These are phyloP conservation scores for Aphodius sticticus DNA, from an alignment of 2,888 invertebrate genomes.

Conservation along the genomic window DNA sequence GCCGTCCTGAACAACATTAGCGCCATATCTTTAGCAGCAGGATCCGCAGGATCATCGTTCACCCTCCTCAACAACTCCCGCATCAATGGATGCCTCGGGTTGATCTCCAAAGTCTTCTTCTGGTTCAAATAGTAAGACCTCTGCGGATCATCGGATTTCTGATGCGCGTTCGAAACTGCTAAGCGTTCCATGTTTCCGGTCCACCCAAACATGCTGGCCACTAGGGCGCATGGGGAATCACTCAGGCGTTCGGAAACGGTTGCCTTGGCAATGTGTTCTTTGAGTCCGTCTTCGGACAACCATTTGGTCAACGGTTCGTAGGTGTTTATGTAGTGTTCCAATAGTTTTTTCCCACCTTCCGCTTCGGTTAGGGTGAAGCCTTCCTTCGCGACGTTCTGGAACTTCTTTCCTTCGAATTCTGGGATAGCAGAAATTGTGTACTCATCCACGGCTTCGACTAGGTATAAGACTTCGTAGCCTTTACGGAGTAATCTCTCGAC, in stretches of 20 bases:
- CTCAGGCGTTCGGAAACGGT: constrained; percentile 87
- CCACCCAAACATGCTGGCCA: constrained; percentile 98
- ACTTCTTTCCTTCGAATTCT: constrained; percentile 98
- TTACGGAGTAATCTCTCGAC: constrained; percentile 92
- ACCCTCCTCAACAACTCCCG: constrained; percentile 88
- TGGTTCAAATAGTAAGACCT: constrained; percentile 89
- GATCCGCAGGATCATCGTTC: constrained; percentile 78
- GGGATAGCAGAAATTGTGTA: constrained; percentile 96
- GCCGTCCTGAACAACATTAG: constrained; percentile 91
- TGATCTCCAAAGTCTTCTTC: constrained; percentile 97
- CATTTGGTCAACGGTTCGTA: constrained; percentile 92
- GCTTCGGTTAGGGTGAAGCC: constrained; percentile 86
- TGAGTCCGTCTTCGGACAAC: constrained; percentile 82
- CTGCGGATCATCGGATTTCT: constrained; percentile 92
- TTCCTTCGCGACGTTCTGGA: constrained; percentile 99
- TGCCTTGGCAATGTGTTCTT: constrained; percentile 81
- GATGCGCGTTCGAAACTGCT: constrained; percentile 94
- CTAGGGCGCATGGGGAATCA: constrained; percentile 94
- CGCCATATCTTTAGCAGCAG: constrained; percentile 83
- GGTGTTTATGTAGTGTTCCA: constrained; percentile 77
- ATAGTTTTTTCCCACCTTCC: constrained; percentile 73
- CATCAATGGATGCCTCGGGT: constrained; percentile 96
- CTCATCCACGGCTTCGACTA: constrained; percentile 98
- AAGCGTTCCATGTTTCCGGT: constrained; percentile 99
- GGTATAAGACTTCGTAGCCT: constrained; percentile 94